Evolutionary conservation across 35 echinoderm and acorn worm genomes (phyloP).

Genomic region (Hemicentrotus pulcherrimus): DNA sequence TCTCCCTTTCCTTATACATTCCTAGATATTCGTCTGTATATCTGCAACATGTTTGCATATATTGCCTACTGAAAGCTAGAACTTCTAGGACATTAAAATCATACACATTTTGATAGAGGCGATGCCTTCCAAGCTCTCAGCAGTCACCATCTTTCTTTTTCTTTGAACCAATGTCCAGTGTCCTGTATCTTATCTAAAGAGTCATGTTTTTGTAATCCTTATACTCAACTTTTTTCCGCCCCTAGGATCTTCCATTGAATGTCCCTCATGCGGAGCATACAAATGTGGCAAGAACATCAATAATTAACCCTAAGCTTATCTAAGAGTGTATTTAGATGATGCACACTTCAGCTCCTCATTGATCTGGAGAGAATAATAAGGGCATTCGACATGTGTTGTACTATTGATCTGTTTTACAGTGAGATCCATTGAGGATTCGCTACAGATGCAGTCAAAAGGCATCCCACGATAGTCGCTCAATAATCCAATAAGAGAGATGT

Average conservation of each 20-base stretch:
- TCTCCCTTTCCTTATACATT: too few species aligned
- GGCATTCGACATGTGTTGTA: neutral
- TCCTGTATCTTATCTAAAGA: neutral
- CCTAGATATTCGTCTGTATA: too few species aligned
- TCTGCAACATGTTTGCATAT: too few species aligned
- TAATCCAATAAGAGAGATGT: neutral
- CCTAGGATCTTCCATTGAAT: neutral
- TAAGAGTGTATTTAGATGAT: neutral
- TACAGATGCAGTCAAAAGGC: slow-evolving; percentile 1
- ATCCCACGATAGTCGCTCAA: neutral
- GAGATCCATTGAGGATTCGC: neutral
- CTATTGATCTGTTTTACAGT: slow-evolving; percentile 16
- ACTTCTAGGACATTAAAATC: too few species aligned
- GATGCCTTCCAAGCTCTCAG: neutral
- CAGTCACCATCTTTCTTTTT: neutral
- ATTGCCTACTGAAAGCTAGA: too few species aligned
- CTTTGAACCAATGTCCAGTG: neutral
- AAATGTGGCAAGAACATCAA: neutral
- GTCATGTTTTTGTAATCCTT: neutral
- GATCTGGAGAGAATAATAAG: neutral
- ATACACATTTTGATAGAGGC: too few species aligned
- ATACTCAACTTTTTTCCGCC: neutral
- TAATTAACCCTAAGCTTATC: neutral
- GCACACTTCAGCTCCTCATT: neutral
- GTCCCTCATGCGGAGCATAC: neutral